Evolutionary conservation across 2,888 invertebrate species (phyloP).

Genomic region (Loripinus fragilis): DNA sequence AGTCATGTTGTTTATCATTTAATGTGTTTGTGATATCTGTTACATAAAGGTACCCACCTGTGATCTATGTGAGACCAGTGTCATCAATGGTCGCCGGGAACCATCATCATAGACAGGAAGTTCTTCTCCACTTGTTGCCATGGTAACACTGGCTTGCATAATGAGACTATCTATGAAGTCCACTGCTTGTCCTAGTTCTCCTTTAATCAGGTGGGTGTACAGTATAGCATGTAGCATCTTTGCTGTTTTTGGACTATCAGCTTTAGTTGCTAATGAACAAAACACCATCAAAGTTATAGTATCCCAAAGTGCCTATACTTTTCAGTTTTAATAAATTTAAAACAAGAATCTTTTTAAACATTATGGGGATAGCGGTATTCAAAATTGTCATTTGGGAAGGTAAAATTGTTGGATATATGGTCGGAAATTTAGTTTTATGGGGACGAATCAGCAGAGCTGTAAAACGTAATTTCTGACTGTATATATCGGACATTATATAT

Average conservation of each 20-base stretch:
- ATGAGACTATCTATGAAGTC: conserved; percentile 76
- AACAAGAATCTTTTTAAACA: too few relatives aligned
- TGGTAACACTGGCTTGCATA: conserved; percentile 69
- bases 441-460: too few relatives aligned
- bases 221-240: conserved; percentile 77
- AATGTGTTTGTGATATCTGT: too few relatives aligned
- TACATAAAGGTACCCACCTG: conserved; percentile 61
- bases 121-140: conserved; percentile 62
- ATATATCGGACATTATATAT: too few relatives aligned
- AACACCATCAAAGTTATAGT: too few relatives aligned
- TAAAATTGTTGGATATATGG: too few relatives aligned
- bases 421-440: too few relatives aligned
- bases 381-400: too few relatives aligned
- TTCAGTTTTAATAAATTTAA: too few relatives aligned
- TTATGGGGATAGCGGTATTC: too few relatives aligned
- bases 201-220: conserved; percentile 77
- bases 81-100: conserved; percentile 70
- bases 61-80: conserved; percentile 70
- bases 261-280: conserved; percentile 30
- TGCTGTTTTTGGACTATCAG: conserved; percentile 67
- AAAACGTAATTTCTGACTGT: too few relatives aligned
- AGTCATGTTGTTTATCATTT: neutral
- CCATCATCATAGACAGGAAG: conserved; percentile 59
- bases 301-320: too few relatives aligned
- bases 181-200: conserved; percentile 71